A percentile compares a stretch with the other conserved stretches of the same genome.
Evolutionary conservation across 2,888 invertebrate species (phyloP).

Genomic region (Diplazon laetatorius): DNA sequence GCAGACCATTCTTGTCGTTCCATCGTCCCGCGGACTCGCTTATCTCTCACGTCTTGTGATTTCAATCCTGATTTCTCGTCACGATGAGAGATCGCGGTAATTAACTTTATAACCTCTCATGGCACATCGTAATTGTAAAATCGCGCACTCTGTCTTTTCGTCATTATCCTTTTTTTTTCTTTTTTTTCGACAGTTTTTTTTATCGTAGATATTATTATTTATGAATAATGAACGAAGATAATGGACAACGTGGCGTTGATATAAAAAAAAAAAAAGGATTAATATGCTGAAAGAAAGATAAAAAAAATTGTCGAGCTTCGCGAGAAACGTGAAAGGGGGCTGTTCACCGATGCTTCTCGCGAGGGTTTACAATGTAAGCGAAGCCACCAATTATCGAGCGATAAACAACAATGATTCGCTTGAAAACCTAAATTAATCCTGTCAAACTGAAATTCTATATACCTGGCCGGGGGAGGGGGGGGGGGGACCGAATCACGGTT

Average conservation of each 20-base stretch:
- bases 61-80: conserved; percentile 56
- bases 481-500: conserved; percentile 40
- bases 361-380: conserved; percentile 52
- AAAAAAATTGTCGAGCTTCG: conserved; percentile 29
- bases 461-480: conserved; percentile 47
- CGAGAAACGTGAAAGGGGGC: conserved; percentile 15
- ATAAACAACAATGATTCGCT: conserved; percentile 63
- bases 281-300: conserved; percentile 21
- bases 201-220: conserved; percentile 3
- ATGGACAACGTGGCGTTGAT: conserved; percentile 25
- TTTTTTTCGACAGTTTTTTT: neutral
- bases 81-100: conserved; percentile 53
- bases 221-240: neutral
- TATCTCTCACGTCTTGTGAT: conserved; percentile 44
- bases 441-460: conserved; percentile 64
- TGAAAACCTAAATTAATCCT: conserved; percentile 63
- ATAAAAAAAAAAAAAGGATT: neutral
- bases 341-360: conserved; percentile 32
- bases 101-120: conserved; percentile 48
- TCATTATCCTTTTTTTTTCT: conserved; percentile 18
- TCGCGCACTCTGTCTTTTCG: conserved; percentile 13
- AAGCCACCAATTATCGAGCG: conserved; percentile 63
- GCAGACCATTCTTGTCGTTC: conserved; percentile 52
- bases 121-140: conserved; percentile 28
- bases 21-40: conserved; percentile 31